Evolutionary conservation across 2,888 invertebrate species (phyloP), one percentile per base, ranked within the genome.

Genomic region (Synanthedon formicaeformis): DNA sequence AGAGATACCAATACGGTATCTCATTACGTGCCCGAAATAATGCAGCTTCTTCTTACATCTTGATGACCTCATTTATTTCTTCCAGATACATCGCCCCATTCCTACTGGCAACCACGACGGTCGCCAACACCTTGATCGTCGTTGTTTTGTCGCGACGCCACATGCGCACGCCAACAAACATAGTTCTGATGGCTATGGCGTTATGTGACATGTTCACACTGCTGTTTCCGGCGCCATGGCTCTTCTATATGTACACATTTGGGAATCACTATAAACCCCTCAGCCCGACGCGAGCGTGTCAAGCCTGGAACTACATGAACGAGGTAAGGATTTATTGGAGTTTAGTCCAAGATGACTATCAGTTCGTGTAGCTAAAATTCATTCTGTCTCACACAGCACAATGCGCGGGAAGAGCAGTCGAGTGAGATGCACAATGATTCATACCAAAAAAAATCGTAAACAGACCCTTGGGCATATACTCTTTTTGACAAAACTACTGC

Each of bases 141-240:
- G 91, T 97, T 41, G 97, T 98, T 0, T 88, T 98, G 40, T 93
- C 95, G 55, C 94, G 96, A 61, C 90, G 94, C 41, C 96, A 97
- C 78, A 97, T 98, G 97, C 79, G 94, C 34, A 95, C 95, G 0
- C 96, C 97, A 0, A 97, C 97, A 4, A 97, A 97, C 80, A 91
- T 93, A n/a, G 94, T 97, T 1, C 90, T 97, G 2, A 93, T 96
- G 91, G 95, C 94, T n/a, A 98, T 98, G 96, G 97, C 98, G 0
- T 89, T 98, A 4, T 96, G 96, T 63, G 98, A 98, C 81, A 94
- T 97, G 92, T 92, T 97, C 75, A 98, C 97, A 0, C 92, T 96
- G 69, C 89, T 96, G 52, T 93, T 96, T 70, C 96, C 96, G 0
- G 93, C 96, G 0, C 96, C 96, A 0, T 96, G 96, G 91, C 91